Evolutionary conservation across 2,797 vertebrate genomes (phyloP).

Genomic region (Dryobates pubescens): DNA sequence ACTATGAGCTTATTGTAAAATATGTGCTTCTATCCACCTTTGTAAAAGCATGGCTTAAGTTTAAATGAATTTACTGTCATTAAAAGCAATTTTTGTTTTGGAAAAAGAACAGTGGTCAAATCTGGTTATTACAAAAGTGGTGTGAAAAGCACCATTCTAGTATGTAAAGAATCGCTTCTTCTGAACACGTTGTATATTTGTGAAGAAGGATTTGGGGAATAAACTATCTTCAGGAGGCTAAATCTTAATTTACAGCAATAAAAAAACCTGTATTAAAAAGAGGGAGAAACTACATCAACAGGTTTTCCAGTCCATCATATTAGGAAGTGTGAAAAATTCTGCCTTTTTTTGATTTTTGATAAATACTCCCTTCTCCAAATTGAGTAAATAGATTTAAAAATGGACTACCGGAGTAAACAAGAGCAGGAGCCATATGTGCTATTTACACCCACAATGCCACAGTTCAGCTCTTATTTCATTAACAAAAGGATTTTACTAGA

Average conservation of each 20-base stretch:
- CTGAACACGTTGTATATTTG: neutral
- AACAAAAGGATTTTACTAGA: neutral
- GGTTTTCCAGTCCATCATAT: neutral
- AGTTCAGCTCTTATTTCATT: neutral
- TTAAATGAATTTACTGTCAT: neutral
- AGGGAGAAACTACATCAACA: neutral
- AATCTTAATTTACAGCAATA: neutral
- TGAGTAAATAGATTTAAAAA: neutral
- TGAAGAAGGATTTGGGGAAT: neutral
- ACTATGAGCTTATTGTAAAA: neutral
- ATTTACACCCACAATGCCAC: neutral
- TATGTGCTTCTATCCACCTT: neutral
- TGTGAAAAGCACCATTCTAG: neutral
- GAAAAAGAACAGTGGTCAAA: neutral
- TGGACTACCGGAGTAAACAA: neutral
- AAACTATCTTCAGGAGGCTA: neutral
- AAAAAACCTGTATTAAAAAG: neutral
- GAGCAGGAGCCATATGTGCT: neutral
- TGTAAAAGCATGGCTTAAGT: neutral
- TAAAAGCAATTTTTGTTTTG: neutral
- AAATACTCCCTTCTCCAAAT: neutral
- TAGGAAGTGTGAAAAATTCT: neutral
- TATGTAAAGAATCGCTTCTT: neutral
- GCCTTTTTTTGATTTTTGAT: neutral
- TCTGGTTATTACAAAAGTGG: neutral